Evolutionary conservation across 2,113 vertebrate species (phyloP), one percentile per base, ranked within the genome.

Genomic region (Ondatra zibethicus): DNA sequence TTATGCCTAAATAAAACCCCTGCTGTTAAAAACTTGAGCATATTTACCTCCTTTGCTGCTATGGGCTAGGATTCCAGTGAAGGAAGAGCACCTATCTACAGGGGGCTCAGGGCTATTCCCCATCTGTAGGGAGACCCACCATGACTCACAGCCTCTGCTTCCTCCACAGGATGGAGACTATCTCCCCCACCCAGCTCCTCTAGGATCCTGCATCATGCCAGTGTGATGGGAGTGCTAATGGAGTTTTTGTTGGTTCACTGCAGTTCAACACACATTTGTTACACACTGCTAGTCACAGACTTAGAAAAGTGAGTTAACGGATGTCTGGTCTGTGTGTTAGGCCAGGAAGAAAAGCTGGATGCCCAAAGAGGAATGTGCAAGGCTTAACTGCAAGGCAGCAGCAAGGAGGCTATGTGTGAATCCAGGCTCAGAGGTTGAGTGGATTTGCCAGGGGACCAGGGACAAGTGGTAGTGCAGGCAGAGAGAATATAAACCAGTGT

Each of bases 1-100:
- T 97, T 96, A 89, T 89, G 85, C 72, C 76, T 93, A 86, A 97
- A 97, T 86, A 96, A 96, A 96, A 93, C 63, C 52, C 76, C 85
- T 96, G 17, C 73, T 93, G 92, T 88, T 93, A 72, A 72, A 72
- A 97, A 95, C 76, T 81, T 65, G 82, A 91, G 70, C 55, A 85
- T 65, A 9, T 93, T 92, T 91, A 52, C 21, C 50, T 39, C 65
- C 17, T 11, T n/a, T 10, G 36, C 23, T 81, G 25, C 85, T 93
- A 31, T 93, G 25, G 50, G 92, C 89, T 73, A 65, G 7, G 33
- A 85, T 58, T 88, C 14, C 25, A 29, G 7, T 63, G 8, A 33
- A 75, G 47, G 36, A 61, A 21, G 66, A 86, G 3, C 31, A 19
- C 85, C 21, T 63, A 2, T 36, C 3, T 91, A n/a, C 17, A 47